phyloP scores from a whole-genome alignment of 2,888 invertebrate species.

The Blastobasis adustella region DNA sequence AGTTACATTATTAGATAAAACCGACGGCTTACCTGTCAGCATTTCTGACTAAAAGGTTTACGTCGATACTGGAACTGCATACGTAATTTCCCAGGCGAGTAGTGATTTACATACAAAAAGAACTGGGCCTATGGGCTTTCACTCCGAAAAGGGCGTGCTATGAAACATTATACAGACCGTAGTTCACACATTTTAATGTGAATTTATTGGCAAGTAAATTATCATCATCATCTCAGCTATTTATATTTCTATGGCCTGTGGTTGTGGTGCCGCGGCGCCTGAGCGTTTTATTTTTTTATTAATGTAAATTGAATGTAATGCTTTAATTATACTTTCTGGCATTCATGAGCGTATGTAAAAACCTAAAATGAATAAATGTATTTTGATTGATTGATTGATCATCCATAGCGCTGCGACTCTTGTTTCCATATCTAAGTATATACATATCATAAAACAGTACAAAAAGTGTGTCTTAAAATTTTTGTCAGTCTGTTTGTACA shows the following conservation, averaged over 20 bases:
- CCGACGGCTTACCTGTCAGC: neutral
- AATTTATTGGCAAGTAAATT: conserved; percentile 32
- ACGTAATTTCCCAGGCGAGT: conserved; percentile 1
- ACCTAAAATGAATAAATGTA: no score
- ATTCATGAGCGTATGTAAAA: no score
- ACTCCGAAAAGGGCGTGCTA: conserved; percentile 11
- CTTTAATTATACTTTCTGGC: no score
- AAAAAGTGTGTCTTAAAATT: no score
- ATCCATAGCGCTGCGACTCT: no score
- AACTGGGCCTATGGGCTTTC: neutral
- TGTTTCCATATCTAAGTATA: no score
- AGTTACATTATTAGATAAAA: neutral
- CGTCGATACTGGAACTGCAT: neutral
- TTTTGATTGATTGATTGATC: no score
- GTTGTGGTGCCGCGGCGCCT: neutral
- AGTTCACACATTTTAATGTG: conserved; percentile 23
- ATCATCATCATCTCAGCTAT: conserved; percentile 56
- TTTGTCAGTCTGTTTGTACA: no score
- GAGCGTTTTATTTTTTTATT: neutral
- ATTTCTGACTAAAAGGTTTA: neutral
- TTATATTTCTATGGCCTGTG: conserved; percentile 19
- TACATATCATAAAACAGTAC: no score
- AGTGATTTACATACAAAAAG: conserved; percentile 5
- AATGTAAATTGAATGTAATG: neutral
- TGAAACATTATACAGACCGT: conserved; percentile 9